A percentile compares a stretch with the other conserved stretches of the same genome.
These are phyloP conservation scores for Phylloscopus collybita DNA, from an alignment of 2,797 vertebrate species.

Conservation along the genomic window DNA sequence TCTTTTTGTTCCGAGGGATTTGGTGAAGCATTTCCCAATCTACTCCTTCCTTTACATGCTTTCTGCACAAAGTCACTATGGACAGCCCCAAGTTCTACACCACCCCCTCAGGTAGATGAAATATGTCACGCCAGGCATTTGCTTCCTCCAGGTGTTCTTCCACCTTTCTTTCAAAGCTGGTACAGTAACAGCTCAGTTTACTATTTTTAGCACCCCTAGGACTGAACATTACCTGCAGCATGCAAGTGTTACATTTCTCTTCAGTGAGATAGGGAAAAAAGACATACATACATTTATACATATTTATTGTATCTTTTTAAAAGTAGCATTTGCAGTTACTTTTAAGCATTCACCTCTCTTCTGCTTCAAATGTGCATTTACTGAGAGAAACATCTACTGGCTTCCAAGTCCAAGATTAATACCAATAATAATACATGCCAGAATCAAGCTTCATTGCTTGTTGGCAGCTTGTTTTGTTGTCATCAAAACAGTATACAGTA, in stretches of 20 bases:
- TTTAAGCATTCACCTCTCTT: slow-evolving; percentile 65
- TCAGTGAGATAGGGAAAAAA: slow-evolving; percentile 53
- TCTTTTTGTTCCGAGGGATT: background rate
- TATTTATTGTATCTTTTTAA: slow-evolving; percentile 63
- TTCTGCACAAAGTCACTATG: background rate
- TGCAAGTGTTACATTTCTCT: background rate
- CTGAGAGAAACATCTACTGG: slow-evolving; percentile 66
- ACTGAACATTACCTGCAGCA: background rate
- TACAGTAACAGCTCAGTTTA: background rate
- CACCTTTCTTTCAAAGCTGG: background rate
- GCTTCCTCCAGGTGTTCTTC: background rate
- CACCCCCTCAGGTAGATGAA: background rate
- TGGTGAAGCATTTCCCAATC: background rate
- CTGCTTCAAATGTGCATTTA: slow-evolving; percentile 66
- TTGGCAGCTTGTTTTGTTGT: slow-evolving; percentile 46
- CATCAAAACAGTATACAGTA: slow-evolving; percentile 49
- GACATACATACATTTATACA: slow-evolving; percentile 63
- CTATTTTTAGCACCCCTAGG: background rate
- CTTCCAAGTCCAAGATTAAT: slow-evolving; percentile 72
- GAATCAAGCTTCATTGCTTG: slow-evolving; percentile 62
- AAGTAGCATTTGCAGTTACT: slow-evolving; percentile 58
- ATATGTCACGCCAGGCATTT: background rate
- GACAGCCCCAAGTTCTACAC: background rate
- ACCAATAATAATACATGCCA: slow-evolving; percentile 56
- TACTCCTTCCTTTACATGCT: background rate